Percentiles rank a stretch among this genome's conserved stretches.
Evolutionary conservation across 2,888 invertebrate species (phyloP).

Genomic region (Desoria tigrina): DNA sequence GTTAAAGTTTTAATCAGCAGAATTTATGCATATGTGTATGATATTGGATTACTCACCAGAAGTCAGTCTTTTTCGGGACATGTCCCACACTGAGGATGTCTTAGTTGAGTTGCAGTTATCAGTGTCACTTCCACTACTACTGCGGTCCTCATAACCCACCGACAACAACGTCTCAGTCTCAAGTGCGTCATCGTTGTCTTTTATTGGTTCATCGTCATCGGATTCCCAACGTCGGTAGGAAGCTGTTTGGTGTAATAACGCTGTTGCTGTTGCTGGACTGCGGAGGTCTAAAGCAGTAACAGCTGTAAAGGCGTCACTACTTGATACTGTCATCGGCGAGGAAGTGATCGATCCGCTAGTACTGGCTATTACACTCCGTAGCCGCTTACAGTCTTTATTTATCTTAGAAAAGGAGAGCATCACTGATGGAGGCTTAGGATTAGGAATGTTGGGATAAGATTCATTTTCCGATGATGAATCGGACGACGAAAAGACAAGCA

Average conservation of each 20-base stretch:
- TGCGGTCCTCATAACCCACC: not conserved
- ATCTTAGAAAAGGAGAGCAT: not conserved
- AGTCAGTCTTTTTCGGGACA: not conserved
- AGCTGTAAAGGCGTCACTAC: not conserved
- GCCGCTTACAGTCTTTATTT: not conserved
- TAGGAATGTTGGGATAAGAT: not conserved
- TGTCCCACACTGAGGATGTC: too few species aligned
- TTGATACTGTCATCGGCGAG: not conserved
- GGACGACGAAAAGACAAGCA: not conserved
- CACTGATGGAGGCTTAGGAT: not conserved
- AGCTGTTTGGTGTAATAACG: not conserved
- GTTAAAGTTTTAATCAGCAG: too few species aligned
- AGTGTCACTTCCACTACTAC: not conserved
- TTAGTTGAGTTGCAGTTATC: not conserved
- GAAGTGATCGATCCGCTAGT: not conserved
- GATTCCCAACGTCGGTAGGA: conserved; percentile 11
- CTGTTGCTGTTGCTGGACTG: not conserved
- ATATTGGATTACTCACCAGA: not conserved
- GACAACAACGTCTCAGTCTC: not conserved
- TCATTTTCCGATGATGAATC: not conserved
- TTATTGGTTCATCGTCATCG: conserved; percentile 9
- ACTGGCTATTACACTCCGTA: not conserved
- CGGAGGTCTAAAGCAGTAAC: not conserved
- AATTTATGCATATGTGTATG: too few species aligned
- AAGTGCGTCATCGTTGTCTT: not conserved